Percentiles rank a stretch among this genome's conserved stretches.
These are phyloP conservation scores for Calephelis perditalis DNA, from an alignment of 2,888 invertebrate species.

Conservation along the genomic window DNA sequence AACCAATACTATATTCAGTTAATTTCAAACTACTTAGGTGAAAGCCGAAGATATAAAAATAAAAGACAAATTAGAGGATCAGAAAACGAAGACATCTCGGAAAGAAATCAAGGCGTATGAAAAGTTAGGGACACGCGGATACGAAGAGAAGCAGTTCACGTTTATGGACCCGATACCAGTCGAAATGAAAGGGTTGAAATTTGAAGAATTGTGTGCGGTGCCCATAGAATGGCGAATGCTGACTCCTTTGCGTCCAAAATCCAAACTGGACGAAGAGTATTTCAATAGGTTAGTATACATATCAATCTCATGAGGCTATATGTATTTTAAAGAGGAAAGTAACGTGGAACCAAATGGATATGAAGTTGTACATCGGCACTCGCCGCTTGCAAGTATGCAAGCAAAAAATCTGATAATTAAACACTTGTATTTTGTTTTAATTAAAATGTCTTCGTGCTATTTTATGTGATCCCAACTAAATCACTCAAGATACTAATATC, in stretches of 20 bases:
- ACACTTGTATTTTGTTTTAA: too few relatives aligned
- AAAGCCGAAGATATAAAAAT: conserved; percentile 87
- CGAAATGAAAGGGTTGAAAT: conserved; percentile 86
- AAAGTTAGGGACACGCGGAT: conserved; percentile 80
- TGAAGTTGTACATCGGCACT: too few relatives aligned
- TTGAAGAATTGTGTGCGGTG: conserved; percentile 88
- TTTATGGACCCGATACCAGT: conserved; percentile 88
- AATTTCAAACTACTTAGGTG: conserved; percentile 60
- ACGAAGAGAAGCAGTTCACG: conserved; percentile 69
- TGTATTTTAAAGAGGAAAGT: too few relatives aligned
- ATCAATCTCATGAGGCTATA: too few relatives aligned
- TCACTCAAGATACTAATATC: too few relatives aligned
- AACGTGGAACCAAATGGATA: too few relatives aligned
- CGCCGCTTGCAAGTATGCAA: too few relatives aligned
- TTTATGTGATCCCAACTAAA: too few relatives aligned
- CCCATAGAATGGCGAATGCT: conserved; percentile 96
- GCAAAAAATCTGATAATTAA: too few relatives aligned
- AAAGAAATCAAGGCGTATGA: conserved; percentile 83
- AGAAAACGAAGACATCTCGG: conserved; percentile 85
- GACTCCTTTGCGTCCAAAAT: conserved; percentile 90
- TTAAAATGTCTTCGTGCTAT: too few relatives aligned
- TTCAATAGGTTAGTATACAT: conserved; percentile 81
- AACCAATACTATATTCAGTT: conserved; percentile 1
- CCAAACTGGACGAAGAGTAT: conserved; percentile 90
- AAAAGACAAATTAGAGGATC: conserved; percentile 82